Base-by-base conservation (phyloP, 2,113 vertebrate genomes). In the rat (Rattus norvegicus) region DNA sequence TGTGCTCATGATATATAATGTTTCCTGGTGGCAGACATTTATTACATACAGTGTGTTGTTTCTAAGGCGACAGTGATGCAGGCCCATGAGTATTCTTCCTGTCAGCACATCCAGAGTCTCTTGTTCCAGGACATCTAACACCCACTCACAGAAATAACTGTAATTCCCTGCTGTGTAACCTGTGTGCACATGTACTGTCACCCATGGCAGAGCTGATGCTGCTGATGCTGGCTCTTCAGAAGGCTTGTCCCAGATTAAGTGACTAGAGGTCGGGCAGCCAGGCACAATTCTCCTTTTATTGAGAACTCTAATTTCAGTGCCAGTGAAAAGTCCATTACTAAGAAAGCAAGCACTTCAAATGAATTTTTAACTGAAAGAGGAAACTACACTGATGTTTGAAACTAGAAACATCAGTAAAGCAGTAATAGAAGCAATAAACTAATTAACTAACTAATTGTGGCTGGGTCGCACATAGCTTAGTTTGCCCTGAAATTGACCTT, bases 291-390 rank as follows among this genome's bases (percentile, higher is more conserved):
- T 47, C 59, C 39, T 85, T 85, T 47, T 85, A 85, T 30, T 47
- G 59, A 63, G 81, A 65, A 43, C 26, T 65, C n/a, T 85, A 85
- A 30, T 47, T 85, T 65, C 59, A 65, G 16, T 65, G 81, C 26
- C 73, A 88, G 56, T n/a, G 70, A 95, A 94, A 92, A 16, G 33
- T 39, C 63, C 76, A 67, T 52, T 90, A 88, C 19, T 39, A 52
- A 96, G 28, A 90, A 75, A 61, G 69, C 39, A 70, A 85, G 91
- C 9, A 83, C 52, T 94, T 95, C 54, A 63, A 91, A 52, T 75
- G 20, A 95, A 47, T 70, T 91, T 96, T 90, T 59, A 95, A 86
- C 83, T 76, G 24, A 95, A 95, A 72, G 85, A 77, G 83, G 47
- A 89, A 96, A 89, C 49, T 8, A 65, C 30, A 47, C 61, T 84